These are phyloP conservation scores for Rhopalosiphum padi DNA, from an alignment of 1,140 invertebrate species.

Conservation along the genomic window DNA sequence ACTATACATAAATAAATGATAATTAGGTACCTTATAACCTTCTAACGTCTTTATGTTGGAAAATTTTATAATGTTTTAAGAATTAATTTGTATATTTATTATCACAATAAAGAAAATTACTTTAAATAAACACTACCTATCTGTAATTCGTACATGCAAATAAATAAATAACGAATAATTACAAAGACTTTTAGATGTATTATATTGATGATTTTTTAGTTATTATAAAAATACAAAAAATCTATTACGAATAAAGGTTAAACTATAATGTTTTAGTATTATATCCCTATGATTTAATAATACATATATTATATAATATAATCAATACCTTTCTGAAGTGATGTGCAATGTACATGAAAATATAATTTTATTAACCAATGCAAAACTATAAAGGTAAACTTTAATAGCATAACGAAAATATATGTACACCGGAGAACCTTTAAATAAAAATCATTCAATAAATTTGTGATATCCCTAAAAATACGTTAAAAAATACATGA, in stretches of 20 bases:
- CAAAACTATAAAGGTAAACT: not conserved
- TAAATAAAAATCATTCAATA: not conserved
- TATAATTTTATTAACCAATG: not conserved
- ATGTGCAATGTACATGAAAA: not conserved
- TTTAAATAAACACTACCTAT: too few relatives aligned
- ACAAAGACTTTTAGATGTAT: not conserved
- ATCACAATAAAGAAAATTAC: too few relatives aligned
- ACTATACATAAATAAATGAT: not conserved
- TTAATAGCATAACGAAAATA: not conserved
- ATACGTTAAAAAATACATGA: not conserved
- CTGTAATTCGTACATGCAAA: not conserved
- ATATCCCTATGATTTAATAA: not conserved
- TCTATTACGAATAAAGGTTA: not conserved
- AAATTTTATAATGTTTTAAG: too few relatives aligned
- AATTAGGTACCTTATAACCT: too few relatives aligned
- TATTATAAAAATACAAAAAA: not conserved
- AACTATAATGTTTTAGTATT: not conserved
- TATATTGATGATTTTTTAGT: not conserved
- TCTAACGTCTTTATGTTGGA: too few relatives aligned
- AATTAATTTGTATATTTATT: not conserved
- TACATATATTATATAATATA: not conserved
- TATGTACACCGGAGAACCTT: not conserved
- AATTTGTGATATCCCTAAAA: not conserved
- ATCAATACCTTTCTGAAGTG: not conserved
- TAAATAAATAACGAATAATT: not conserved